These are phyloP conservation scores for Xestia xanthographa DNA, from an alignment of 2,888 invertebrate species.

Conservation along the genomic window DNA sequence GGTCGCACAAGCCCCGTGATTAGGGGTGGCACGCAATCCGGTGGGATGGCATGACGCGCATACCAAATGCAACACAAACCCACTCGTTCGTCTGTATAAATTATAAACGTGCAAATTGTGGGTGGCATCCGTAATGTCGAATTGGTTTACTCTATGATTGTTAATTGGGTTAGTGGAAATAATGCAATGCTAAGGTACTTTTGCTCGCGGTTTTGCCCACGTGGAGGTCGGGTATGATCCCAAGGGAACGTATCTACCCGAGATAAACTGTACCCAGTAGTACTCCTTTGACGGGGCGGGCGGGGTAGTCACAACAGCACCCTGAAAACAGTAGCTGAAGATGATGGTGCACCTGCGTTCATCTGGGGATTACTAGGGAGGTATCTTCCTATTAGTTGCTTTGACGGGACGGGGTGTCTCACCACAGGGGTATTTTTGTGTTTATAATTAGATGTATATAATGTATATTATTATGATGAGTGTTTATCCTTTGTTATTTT, in stretches of 20 bases:
- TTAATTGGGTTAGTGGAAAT: constrained; percentile 35
- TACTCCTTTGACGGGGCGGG: no score
- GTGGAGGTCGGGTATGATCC: background rate
- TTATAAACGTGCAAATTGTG: constrained; percentile 60
- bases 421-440: no score
- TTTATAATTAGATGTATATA: no score
- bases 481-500: no score
- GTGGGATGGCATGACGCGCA: constrained; percentile 74
- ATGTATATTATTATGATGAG: no score
- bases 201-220: background rate
- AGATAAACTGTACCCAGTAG: background rate
- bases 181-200: constrained; percentile 4
- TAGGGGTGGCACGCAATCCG: constrained; percentile 74
- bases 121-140: constrained; percentile 38
- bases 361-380: no score
- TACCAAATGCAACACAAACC: constrained; percentile 68
- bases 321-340: no score
- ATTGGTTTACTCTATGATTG: constrained; percentile 30
- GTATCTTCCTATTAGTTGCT: no score
- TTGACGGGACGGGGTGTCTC: no score
- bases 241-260: background rate
- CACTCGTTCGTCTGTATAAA: constrained; percentile 58
- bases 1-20: constrained; percentile 80
- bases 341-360: no score
- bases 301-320: no score